Conservation (phyloP, 1,140 invertebrate genomes). For the Coenobita brevimanus region DNA sequence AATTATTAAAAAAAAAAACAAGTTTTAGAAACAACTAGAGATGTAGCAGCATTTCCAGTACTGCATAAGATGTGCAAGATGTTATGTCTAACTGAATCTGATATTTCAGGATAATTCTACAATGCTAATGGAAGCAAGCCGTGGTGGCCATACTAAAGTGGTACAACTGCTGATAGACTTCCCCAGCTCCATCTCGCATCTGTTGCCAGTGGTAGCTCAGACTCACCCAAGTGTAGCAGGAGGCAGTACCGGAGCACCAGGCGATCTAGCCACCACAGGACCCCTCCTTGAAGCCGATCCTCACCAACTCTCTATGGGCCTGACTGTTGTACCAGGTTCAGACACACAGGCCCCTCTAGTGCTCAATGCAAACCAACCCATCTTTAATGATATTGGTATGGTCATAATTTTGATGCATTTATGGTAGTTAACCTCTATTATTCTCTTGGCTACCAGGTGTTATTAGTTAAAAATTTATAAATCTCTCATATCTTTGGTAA, state of each 20-base stretch:
- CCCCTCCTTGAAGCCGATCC: conserved; percentile 51
- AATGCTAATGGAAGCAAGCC: conserved; percentile 98
- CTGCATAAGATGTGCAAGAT: too few relatives aligned
- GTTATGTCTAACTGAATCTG: too few relatives aligned
- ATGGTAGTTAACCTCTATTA: too few relatives aligned
- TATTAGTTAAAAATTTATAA: too few relatives aligned
- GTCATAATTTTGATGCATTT: neutral
- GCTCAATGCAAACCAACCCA: conserved; percentile 53
- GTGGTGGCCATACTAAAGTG: conserved; percentile 96
- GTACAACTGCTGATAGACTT: conserved; percentile 96
- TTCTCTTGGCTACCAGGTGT: too few relatives aligned
- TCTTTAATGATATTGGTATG: conserved; percentile 61
- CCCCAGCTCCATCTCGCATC: conserved; percentile 83
- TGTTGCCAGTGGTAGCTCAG: conserved; percentile 72
- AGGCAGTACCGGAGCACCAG: conserved; percentile 73
- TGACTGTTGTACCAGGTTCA: conserved; percentile 53
- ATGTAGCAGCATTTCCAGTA: too few relatives aligned
- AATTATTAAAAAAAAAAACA: too few relatives aligned
- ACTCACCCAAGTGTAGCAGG: conserved; percentile 70
- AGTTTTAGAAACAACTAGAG: too few relatives aligned
- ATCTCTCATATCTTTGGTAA: too few relatives aligned
- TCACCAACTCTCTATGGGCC: conserved; percentile 51
- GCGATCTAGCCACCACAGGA: conserved; percentile 36
- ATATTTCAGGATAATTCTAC: conserved; percentile 91
- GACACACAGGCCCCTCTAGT: conserved; percentile 57